These are phyloP conservation scores for Saccopteryx leptura DNA, from an alignment of 2,113 vertebrate genomes.

Conservation along the genomic window DNA sequence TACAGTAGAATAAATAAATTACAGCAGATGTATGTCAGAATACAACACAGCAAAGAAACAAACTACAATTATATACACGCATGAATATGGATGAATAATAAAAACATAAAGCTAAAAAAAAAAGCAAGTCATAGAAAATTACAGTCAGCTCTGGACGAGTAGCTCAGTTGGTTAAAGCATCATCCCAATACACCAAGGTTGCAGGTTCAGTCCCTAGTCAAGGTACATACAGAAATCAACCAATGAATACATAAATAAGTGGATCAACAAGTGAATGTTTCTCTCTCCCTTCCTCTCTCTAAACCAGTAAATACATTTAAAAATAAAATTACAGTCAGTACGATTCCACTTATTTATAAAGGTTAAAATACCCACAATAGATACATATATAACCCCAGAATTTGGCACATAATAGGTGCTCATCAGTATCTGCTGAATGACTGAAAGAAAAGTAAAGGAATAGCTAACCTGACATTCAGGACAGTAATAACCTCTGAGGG, in stretches of 20 bases:
- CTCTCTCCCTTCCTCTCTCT: too few relatives aligned
- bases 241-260: too few relatives aligned
- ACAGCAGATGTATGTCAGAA: neutral
- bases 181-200: too few relatives aligned
- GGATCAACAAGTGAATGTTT: too few relatives aligned
- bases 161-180: too few relatives aligned
- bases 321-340: slow-evolving; percentile 27
- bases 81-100: slow-evolving; percentile 32
- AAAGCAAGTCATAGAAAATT: slow-evolving; percentile 13
- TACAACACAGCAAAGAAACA: neutral
- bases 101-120: neutral
- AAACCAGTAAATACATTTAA: too few relatives aligned
- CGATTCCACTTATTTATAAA: neutral
- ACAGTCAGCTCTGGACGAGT: neutral
- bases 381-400: neutral
- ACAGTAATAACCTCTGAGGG: slow-evolving; percentile 14
- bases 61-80: neutral
- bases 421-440: neutral
- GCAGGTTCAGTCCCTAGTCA: too few relatives aligned
- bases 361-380: neutral
- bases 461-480: neutral
- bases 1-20: slow-evolving; percentile 4
- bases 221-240: too few relatives aligned
- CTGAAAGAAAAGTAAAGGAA: neutral
- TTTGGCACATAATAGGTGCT: neutral